phyloP scores from a whole-genome alignment of 2,888 invertebrate species.

The Abscondita cerata region DNA sequence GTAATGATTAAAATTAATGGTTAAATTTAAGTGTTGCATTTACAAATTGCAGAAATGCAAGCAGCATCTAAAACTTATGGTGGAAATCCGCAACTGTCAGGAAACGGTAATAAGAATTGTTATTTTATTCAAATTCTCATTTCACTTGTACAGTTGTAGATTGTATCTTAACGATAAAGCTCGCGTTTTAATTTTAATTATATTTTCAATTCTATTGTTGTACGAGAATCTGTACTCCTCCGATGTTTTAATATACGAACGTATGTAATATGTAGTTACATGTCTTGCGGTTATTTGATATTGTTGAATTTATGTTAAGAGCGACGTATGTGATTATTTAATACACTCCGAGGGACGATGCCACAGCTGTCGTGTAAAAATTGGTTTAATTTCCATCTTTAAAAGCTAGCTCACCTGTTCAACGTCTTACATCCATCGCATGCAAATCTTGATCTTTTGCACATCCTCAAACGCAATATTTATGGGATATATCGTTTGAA shows the following conservation, averaged over 20 bases:
- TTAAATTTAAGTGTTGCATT: conserved; percentile 30
- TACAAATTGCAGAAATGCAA: conserved; percentile 37
- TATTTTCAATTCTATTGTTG: conserved; percentile 18
- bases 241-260: neutral
- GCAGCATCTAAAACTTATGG: conserved; percentile 13
- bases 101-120: conserved; percentile 35
- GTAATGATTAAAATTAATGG: conserved; percentile 35
- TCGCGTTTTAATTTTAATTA: conserved; percentile 29
- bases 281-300: neutral
- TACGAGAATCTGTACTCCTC: conserved; percentile 1
- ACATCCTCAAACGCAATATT: conserved; percentile 35
- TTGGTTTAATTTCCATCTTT: conserved; percentile 39
- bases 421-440: conserved; percentile 36
- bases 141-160: conserved; percentile 38
- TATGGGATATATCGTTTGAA: no score
- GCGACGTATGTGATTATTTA: neutral
- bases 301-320: neutral
- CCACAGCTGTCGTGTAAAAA: conserved; percentile 22
- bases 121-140: conserved; percentile 38
- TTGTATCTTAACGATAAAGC: conserved; percentile 27
- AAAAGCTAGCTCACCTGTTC: conserved; percentile 40
- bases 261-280: no score
- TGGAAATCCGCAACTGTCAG: conserved; percentile 36
- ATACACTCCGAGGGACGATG: conserved; percentile 8
- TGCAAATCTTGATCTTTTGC: conserved; percentile 35